Percentiles rank a stretch among this genome's conserved stretches.
These are phyloP conservation scores for Sisyra terminalis DNA, from an alignment of 2,888 invertebrate species.

Conservation along the genomic window DNA sequence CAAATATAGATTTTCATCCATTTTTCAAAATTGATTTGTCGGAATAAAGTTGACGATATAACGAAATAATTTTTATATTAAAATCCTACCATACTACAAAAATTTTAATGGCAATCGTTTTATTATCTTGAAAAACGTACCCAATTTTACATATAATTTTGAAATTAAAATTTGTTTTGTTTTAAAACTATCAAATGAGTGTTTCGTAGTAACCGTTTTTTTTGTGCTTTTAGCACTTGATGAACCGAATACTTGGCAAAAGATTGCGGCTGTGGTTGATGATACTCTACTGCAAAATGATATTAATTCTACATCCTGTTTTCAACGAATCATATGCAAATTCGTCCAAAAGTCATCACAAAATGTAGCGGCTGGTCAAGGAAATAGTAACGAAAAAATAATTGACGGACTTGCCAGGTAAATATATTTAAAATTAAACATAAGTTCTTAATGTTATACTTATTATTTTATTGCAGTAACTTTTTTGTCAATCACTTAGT, in stretches of 20 bases:
- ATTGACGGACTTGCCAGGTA: conserved; percentile 31
- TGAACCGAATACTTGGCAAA: conserved; percentile 12
- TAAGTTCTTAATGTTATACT: too few species aligned
- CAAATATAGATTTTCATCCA: conserved; percentile 4
- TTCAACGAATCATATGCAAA: conserved; percentile 40
- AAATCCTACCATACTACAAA: background rate
- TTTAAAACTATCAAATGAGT: background rate
- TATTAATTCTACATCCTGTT: conserved; percentile 41
- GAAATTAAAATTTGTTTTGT: conserved; percentile 3
- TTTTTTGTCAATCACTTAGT: conserved; percentile 25
- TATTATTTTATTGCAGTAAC: conserved; percentile 16
- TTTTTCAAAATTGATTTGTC: conserved; percentile 1
- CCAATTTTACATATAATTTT: background rate
- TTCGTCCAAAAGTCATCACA: conserved; percentile 26
- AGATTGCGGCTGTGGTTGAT: conserved; percentile 30
- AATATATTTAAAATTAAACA: background rate
- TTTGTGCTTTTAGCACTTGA: conserved; percentile 4
- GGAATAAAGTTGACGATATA: background rate
- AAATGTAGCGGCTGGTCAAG: conserved; percentile 23
- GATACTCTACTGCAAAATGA: conserved; percentile 35
- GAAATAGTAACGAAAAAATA: conserved; percentile 28
- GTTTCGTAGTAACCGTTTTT: background rate
- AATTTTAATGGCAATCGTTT: background rate
- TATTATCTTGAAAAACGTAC: background rate
- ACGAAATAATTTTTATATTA: conserved; percentile 3